Evolutionary conservation across 2,113 vertebrate genomes (phyloP), one percentile per base, ranked within the genome.

Genomic region (Choloepus hoffmanni): DNA sequence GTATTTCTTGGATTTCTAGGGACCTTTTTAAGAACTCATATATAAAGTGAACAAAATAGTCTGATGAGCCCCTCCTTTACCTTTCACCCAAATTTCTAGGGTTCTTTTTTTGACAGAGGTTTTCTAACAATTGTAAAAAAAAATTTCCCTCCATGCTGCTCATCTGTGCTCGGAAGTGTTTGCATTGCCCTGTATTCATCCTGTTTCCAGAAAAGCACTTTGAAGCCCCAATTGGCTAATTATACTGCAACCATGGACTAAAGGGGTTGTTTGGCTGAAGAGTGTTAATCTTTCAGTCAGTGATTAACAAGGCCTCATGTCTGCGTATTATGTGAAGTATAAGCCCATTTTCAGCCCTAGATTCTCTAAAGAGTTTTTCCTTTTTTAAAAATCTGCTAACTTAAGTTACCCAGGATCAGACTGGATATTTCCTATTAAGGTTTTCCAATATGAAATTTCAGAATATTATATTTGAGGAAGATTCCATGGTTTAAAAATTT

Each of bases 1-100:
- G 67, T 85, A 2, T 67, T 89, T 81, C 70, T 95, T 89, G 15
- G 53, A 43, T 93, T 96, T 95, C 84, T 70, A 95, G 70, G 62
- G 79, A 85, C 60, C 40, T 77, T 83, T 85, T 85, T 19, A 79
- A 48, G 7, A 74, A 45, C 14, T 33, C 21, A 8, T 48, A 50
- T 18, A 67, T 12, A 85, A 33, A 85, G 3, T 89, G 90, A 92
- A 74, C 28, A 95, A 26, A 76, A 60, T 73, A 77, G 0, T 55
- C 5, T 74, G 45, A 70, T 77, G 11, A 90, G 23, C n/a, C 65
- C 50, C 23, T 94, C n/a, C 33, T 83, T 90, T 58, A 76, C 26
- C 15, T 16, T 43, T 88, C 60, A 77, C 2, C 1, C 12, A 88
- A 33, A 58, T 65, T 85, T 84, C n/a, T 89, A 21, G n/a, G 16